A percentile compares a stretch with the other conserved stretches of the same genome.
These are phyloP conservation scores for Ceyx margarethae DNA, from an alignment of 2,113 vertebrate species.

Conservation along the genomic window DNA sequence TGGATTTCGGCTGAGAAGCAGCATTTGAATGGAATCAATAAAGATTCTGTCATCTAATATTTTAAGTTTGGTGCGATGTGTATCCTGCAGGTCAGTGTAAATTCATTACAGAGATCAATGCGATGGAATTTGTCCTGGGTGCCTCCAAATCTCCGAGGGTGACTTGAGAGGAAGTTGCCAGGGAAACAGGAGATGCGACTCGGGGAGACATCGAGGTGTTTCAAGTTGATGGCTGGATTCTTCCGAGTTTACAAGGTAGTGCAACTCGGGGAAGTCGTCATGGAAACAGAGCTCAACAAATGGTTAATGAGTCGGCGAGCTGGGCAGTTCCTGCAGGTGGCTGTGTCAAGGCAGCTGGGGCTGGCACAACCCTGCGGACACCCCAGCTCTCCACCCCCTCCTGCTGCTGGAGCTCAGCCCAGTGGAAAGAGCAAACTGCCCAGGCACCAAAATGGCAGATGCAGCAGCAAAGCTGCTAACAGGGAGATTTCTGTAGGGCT, in stretches of 20 bases:
- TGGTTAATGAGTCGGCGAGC: constrained; percentile 16
- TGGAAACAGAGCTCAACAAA: constrained; percentile 56
- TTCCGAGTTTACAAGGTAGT: background rate
- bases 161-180: constrained; percentile 52
- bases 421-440: background rate
- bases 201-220: constrained; percentile 27
- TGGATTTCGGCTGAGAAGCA: constrained; percentile 48
- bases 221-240: constrained; percentile 33
- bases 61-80: constrained; percentile 47
- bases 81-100: constrained; percentile 41
- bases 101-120: constrained; percentile 62
- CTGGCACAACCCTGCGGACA: background rate
- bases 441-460: background rate
- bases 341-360: background rate
- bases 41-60: constrained; percentile 62
- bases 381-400: background rate
- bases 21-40: constrained; percentile 63
- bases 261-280: constrained; percentile 35
- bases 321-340: background rate
- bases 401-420: background rate
- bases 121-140: constrained; percentile 41
- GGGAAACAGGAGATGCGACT: constrained; percentile 57
- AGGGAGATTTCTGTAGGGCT: background rate
- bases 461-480: background rate
- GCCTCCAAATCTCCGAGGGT: constrained; percentile 48